These are phyloP conservation scores for Anagrus nilaparvatae DNA, from an alignment of 1,140 invertebrate genomes.

Conservation along the genomic window DNA sequence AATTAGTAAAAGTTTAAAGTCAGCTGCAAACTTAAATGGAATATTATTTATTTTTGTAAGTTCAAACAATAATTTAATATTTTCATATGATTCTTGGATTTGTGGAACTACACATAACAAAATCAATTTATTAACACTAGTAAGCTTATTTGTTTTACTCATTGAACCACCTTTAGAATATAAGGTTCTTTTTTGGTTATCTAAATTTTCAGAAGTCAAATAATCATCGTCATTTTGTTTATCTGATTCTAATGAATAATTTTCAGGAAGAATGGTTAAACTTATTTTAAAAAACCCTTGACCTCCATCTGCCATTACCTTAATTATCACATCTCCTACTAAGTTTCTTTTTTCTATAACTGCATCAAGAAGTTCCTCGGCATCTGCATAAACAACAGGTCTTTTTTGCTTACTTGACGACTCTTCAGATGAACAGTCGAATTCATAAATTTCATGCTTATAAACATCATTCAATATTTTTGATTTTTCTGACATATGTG, in stretches of 20 bases:
- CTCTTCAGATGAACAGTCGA: constrained; percentile 5
- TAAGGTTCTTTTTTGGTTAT: not conserved
- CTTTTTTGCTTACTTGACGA: not conserved
- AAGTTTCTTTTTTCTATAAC: constrained; percentile 1
- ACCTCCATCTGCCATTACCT: constrained; percentile 8
- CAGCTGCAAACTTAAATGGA: constrained; percentile 7
- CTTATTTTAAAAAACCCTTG: constrained; percentile 7
- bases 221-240: too few species aligned
- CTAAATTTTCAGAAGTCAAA: too few species aligned
- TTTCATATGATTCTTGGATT: constrained; percentile 8
- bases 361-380: too few species aligned
- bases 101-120: constrained; percentile 7
- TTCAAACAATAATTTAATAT: constrained; percentile 6
- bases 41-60: constrained; percentile 5
- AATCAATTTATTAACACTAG: constrained; percentile 8
- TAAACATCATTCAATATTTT: constrained; percentile 5
- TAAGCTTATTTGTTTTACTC: not conserved
- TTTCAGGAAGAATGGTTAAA: constrained; percentile 5
- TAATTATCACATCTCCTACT: not conserved
- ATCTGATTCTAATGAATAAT: not conserved
- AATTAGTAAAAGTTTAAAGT: constrained; percentile 10
- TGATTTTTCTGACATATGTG: constrained; percentile 8
- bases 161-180: not conserved
- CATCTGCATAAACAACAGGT: constrained; percentile 6
- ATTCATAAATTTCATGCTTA: constrained; percentile 1